These are phyloP conservation scores for Tyria jacobaeae DNA, from an alignment of 2,888 invertebrate species.

Conservation along the genomic window DNA sequence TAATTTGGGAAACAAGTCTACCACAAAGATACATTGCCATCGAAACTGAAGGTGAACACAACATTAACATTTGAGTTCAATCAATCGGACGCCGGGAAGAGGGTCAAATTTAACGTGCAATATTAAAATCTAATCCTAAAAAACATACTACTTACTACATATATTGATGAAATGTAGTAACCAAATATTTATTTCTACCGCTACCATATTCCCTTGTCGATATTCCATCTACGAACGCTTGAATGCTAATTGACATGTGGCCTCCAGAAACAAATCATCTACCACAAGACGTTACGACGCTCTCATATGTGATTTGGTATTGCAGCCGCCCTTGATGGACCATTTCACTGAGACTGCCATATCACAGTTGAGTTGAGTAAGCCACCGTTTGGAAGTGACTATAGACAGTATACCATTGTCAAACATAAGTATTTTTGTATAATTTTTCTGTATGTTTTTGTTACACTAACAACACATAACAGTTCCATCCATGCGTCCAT, in stretches of 20 bases:
- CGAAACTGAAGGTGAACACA: too few species aligned
- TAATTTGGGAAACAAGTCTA: too few species aligned
- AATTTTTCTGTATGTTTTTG: constrained; percentile 1
- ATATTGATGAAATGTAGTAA: background rate
- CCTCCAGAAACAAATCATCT: constrained; percentile 32
- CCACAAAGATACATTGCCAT: too few species aligned
- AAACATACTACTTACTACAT: too few species aligned
- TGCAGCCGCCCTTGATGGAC: constrained; percentile 7
- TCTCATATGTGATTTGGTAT: constrained; percentile 20
- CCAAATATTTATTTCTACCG: background rate
- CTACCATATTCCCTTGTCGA: background rate
- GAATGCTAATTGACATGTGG: constrained; percentile 13
- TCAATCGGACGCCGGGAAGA: too few species aligned
- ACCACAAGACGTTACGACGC: constrained; percentile 32
- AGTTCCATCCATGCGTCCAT: constrained; percentile 18
- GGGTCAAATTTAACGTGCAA: too few species aligned
- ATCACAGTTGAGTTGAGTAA: background rate
- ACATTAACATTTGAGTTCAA: too few species aligned
- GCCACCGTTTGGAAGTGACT: too few species aligned
- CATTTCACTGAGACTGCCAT: constrained; percentile 34
- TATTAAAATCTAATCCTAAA: too few species aligned
- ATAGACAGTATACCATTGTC: constrained; percentile 2
- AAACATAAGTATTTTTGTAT: constrained; percentile 1
- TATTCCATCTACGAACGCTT: constrained; percentile 1
- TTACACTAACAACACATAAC: background rate